These are phyloP conservation scores for Saccopteryx bilineata DNA, from an alignment of 2,113 vertebrate genomes.

Conservation along the genomic window DNA sequence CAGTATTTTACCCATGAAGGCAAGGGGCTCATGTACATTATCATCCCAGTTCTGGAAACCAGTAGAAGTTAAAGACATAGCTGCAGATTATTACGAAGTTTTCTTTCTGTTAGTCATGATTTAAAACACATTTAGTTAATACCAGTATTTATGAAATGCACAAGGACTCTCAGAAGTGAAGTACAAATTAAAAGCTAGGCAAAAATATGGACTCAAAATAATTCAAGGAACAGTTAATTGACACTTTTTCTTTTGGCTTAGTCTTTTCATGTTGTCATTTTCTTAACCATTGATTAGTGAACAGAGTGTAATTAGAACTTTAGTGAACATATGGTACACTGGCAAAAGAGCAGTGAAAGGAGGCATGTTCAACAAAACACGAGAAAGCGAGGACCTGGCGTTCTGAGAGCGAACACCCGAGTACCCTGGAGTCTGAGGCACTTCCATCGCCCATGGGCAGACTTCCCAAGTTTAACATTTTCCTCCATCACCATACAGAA, in stretches of 20 bases:
- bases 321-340: constrained; percentile 75
- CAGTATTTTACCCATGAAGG: neutral
- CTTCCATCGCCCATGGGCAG: fast-evolving
- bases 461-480: neutral
- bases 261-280: neutral
- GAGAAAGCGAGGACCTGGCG: neutral
- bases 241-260: neutral
- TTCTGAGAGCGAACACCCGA: fast-evolving
- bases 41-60: neutral
- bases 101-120: neutral
- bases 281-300: constrained; percentile 69
- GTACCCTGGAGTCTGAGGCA: fast-evolving
- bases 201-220: constrained; percentile 72
- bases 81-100: neutral
- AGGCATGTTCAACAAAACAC: constrained; percentile 60
- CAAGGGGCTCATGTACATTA: fast-evolving
- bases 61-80: neutral
- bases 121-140: constrained; percentile 54
- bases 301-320: constrained; percentile 77
- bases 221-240: constrained; percentile 82
- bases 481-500: neutral
- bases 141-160: constrained; percentile 67
- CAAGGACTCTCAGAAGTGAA: constrained; percentile 65
- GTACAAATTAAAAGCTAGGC: constrained; percentile 78
- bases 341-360: constrained; percentile 51